phyloP scores from a whole-genome alignment of 2,113 vertebrate genomes.

The Phaetusa simplex region DNA sequence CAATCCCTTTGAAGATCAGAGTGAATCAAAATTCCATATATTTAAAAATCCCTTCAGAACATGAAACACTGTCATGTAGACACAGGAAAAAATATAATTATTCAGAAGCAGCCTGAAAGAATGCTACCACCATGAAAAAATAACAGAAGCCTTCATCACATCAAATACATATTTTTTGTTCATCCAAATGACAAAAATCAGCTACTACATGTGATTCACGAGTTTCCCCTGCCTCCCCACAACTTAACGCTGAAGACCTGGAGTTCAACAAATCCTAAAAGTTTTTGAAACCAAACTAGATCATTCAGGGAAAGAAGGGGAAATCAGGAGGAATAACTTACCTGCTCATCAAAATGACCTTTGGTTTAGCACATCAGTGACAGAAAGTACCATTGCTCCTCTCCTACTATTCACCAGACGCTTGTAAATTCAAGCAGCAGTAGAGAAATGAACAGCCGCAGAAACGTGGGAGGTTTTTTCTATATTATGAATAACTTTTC shows the following conservation, averaged over 20 bases:
- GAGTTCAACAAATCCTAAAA: not conserved
- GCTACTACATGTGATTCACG: not conserved
- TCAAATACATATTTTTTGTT: not conserved
- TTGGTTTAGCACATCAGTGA: not conserved
- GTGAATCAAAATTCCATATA: not conserved
- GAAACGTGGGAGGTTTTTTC: not conserved
- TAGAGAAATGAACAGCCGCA: not conserved
- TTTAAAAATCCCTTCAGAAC: not conserved
- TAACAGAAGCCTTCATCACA: not conserved
- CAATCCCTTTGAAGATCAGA: not conserved
- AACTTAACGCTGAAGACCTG: not conserved
- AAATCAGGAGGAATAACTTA: not conserved
- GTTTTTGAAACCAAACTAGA: not conserved
- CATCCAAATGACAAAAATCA: not conserved
- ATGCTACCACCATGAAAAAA: not conserved
- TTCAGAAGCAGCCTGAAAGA: not conserved
- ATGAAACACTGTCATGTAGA: not conserved
- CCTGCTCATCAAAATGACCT: not conserved
- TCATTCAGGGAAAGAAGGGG: not conserved
- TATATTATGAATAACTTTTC: not conserved
- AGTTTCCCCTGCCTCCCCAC: not conserved
- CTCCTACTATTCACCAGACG: not conserved
- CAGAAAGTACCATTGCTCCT: not conserved
- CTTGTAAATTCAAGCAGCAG: not conserved
- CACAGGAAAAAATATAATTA: not conserved